These are phyloP conservation scores for Drosophila fulvimacula DNA, from an alignment of 2,888 invertebrate species.

Conservation along the genomic window DNA sequence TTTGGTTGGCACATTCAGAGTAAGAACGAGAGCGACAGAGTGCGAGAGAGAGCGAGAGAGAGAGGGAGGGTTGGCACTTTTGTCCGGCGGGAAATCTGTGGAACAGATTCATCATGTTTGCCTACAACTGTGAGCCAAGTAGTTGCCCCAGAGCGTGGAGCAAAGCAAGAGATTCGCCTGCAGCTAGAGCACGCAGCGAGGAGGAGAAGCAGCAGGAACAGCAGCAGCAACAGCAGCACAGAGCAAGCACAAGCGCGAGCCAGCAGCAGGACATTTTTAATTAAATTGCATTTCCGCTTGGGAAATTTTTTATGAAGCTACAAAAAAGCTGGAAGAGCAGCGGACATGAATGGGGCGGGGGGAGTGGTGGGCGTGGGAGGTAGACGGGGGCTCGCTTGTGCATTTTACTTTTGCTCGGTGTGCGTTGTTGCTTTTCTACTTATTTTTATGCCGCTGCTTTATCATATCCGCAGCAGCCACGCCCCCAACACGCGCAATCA, in stretches of 20 bases:
- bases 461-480: constrained; percentile 63
- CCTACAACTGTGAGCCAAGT: constrained; percentile 72
- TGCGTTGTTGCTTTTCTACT: constrained; percentile 67
- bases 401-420: constrained; percentile 60
- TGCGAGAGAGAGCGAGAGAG: neutral
- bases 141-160: constrained; percentile 38
- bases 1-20: constrained; percentile 51
- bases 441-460: constrained; percentile 76
- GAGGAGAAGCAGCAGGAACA: constrained; percentile 8
- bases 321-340: constrained; percentile 54
- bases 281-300: constrained; percentile 83
- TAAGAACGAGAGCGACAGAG: neutral
- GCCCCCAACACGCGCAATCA: constrained; percentile 63
- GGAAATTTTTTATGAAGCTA: constrained; percentile 81
- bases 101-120: constrained; percentile 79
- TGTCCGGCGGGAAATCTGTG: constrained; percentile 78
- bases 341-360: neutral
- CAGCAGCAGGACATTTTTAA: constrained; percentile 82
- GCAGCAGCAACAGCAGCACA: constrained; percentile 13
- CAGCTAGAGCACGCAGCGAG: constrained; percentile 18
- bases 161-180: constrained; percentile 26
- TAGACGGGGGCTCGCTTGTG: constrained; percentile 25
- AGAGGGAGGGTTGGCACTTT: constrained; percentile 36
- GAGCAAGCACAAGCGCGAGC: constrained; percentile 28
- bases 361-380: neutral